These are phyloP conservation scores for Myiagra hebetior DNA, from an alignment of 2,113 vertebrate genomes.

Conservation along the genomic window DNA sequence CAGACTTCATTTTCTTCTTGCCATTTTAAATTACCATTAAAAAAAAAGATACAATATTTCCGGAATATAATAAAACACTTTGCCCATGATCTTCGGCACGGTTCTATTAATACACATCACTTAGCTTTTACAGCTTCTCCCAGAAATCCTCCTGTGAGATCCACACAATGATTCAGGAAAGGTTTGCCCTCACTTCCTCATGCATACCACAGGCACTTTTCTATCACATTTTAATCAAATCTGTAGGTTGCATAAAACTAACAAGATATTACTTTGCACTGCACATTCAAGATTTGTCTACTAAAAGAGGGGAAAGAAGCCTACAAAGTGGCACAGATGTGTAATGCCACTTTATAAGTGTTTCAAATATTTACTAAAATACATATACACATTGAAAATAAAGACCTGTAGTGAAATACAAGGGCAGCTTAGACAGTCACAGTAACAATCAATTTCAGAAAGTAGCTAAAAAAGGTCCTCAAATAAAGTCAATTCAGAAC, in stretches of 20 bases:
- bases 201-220: neutral
- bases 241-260: neutral
- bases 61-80: slow-evolving; percentile 5
- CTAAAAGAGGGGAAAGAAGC: neutral
- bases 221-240: neutral
- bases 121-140: neutral
- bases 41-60: neutral
- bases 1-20: slow-evolving; percentile 18
- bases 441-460: neutral
- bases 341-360: neutral
- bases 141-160: neutral
- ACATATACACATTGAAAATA: neutral
- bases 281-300: neutral
- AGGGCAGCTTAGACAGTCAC: neutral
- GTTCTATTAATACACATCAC: neutral
- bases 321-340: neutral
- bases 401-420: neutral
- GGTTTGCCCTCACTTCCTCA: neutral
- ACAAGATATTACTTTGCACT: neutral
- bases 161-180: neutral
- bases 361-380: neutral
- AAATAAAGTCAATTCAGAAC: neutral
- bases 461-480: neutral
- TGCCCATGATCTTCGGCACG: neutral
- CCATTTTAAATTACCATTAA: neutral